Percentiles rank a stretch among this genome's conserved stretches.
phyloP scores from a whole-genome alignment of 2,113 vertebrate genomes.

The Ariopsis seemanni region DNA sequence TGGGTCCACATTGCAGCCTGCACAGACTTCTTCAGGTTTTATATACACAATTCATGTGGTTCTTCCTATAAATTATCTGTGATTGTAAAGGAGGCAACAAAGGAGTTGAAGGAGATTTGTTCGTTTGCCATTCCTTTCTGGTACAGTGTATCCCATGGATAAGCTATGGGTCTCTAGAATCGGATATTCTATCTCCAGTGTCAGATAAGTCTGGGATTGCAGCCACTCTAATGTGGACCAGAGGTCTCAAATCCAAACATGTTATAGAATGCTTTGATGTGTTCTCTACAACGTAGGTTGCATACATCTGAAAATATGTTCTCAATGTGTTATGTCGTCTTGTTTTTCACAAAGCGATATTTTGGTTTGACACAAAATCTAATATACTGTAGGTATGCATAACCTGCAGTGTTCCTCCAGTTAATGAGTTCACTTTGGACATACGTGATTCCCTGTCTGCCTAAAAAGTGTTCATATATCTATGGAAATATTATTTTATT shows the following conservation, averaged over 20 bases:
- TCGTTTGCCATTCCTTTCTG: background rate
- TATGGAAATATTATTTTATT: slow-evolving; percentile 7
- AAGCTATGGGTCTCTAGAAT: background rate
- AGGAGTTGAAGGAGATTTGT: background rate
- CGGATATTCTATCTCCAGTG: slow-evolving; percentile 13
- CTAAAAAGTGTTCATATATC: slow-evolving; percentile 10
- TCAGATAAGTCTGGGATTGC: slow-evolving; percentile 13
- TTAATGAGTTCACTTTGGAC: background rate
- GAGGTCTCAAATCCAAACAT: slow-evolving; percentile 19
- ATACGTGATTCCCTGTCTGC: background rate
- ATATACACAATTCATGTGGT: background rate
- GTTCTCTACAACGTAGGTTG: background rate
- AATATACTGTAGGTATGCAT: background rate
- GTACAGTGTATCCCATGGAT: background rate
- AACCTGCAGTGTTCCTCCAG: background rate
- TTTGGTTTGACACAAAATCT: background rate
- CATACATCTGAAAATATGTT: background rate
- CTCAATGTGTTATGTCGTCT: background rate
- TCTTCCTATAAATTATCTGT: background rate
- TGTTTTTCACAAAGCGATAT: background rate
- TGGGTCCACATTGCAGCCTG: slow-evolving; percentile 41
- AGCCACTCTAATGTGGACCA: slow-evolving; percentile 20
- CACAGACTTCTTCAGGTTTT: background rate
- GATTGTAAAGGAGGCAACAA: background rate
- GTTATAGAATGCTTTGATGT: slow-evolving; percentile 22